Evolutionary conservation across 2,113 vertebrate species (phyloP).

Genomic region (Ceyx margarethae): DNA sequence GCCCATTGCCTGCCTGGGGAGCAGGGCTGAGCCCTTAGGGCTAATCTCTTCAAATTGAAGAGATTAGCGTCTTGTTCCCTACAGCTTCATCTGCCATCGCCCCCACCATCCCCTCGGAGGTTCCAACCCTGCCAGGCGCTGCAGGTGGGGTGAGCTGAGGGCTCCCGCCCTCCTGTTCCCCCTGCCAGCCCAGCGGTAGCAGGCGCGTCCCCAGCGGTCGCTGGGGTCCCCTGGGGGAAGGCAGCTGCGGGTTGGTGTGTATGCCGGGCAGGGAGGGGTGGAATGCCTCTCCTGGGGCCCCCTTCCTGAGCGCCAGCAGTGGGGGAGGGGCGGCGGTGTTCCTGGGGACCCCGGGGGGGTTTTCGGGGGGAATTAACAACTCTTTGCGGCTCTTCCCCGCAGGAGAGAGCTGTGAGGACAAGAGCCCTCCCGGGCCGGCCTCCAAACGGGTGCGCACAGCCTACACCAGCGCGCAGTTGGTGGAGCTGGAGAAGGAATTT

Average conservation of each 20-base stretch:
- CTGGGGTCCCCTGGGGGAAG: not conserved
- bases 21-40: not conserved
- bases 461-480: constrained; percentile 95
- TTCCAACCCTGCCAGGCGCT: not conserved
- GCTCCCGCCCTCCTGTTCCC: not conserved
- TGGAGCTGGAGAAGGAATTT: constrained; percentile 98
- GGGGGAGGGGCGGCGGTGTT: not conserved
- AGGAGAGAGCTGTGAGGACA: constrained; percentile 96
- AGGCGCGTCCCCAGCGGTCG: not conserved
- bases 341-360: not conserved
- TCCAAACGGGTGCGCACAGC: constrained; percentile 97
- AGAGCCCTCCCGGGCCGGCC: constrained; percentile 94
- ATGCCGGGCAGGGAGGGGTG: not conserved
- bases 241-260: not conserved
- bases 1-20: not conserved
- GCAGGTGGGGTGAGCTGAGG: not conserved
- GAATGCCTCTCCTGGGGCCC: not conserved
- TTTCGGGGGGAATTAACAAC: not conserved
- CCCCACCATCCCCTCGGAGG: not conserved
- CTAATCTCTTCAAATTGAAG: not conserved
- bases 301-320: not conserved
- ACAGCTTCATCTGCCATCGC: not conserved
- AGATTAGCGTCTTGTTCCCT: not conserved
- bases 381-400: constrained; percentile 12
- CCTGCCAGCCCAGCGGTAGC: not conserved